A percentile compares a stretch with the other conserved stretches of the same genome.
These are phyloP conservation scores for Grammomys dolichurus DNA, from an alignment of 2,113 vertebrate species.

Conservation along the genomic window DNA sequence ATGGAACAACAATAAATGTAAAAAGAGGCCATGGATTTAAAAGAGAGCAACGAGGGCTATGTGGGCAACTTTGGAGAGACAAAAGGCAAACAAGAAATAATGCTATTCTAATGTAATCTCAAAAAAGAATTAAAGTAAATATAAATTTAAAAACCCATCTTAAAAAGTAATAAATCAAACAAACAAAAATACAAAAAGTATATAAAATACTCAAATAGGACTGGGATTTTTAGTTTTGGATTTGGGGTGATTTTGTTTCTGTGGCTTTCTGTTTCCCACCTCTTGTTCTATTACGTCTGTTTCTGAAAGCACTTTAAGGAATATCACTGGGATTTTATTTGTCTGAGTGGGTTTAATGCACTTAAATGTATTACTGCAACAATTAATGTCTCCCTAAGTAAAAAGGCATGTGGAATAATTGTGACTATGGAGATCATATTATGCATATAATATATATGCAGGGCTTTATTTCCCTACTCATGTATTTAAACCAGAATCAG, in stretches of 20 bases:
- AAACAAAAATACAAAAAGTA: not conserved
- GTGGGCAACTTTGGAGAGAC: not conserved
- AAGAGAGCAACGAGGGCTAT: no score
- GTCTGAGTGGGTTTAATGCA: not conserved
- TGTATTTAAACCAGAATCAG: conserved; percentile 53
- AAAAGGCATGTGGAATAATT: conserved; percentile 16
- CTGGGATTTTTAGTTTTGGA: not conserved
- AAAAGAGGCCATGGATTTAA: not conserved
- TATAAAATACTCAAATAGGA: not conserved
- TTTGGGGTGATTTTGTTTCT: not conserved
- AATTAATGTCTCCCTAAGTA: conserved; percentile 17
- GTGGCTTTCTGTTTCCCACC: not conserved
- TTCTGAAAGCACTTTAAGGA: not conserved
- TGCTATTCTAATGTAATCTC: not conserved
- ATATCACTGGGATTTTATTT: not conserved
- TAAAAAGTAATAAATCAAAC: not conserved
- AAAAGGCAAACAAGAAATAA: not conserved
- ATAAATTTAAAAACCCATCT: not conserved
- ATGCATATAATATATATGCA: not conserved
- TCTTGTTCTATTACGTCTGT: conserved; percentile 45
- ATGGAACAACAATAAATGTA: not conserved
- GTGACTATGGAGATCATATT: not conserved
- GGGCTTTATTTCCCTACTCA: not conserved
- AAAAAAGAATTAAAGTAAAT: not conserved
- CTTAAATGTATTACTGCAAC: conserved; percentile 1